Conservation (phyloP, 2,888 invertebrate genomes). For the Palloptera scutellata region DNA sequence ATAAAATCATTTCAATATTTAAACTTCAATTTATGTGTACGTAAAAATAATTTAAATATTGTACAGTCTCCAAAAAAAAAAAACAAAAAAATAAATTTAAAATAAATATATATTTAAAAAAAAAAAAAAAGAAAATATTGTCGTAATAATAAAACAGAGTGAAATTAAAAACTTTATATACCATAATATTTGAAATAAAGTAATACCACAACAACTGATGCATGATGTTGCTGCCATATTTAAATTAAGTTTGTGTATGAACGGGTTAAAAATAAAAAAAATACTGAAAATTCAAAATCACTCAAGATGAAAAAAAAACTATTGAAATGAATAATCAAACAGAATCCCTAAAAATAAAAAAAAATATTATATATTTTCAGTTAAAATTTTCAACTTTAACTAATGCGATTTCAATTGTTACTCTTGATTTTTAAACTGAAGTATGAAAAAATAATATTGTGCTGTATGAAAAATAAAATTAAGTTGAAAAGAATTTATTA, state of each 20-base stretch:
- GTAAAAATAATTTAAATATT: neutral
- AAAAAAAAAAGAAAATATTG: neutral
- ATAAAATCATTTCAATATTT: neutral
- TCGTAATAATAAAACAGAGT: neutral
- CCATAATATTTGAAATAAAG: neutral
- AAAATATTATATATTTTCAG: no score
- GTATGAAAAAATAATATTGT: neutral
- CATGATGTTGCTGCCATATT: no score
- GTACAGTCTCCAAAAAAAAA: neutral
- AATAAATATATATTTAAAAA: neutral
- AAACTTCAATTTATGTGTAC: neutral
- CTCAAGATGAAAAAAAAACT: neutral
- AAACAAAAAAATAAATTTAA: neutral
- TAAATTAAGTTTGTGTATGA: no score
- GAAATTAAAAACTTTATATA: slow-evolving; percentile 12
- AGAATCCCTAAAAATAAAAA: neutral
- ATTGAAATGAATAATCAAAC: neutral
- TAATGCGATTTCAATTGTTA: no score
- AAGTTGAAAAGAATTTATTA: neutral
- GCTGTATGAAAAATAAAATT: neutral
- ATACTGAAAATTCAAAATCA: neutral
- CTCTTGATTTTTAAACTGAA: no score
- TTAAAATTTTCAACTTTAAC: no score
- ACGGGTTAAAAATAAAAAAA: neutral
- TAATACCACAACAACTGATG: neutral